phyloP scores from a whole-genome alignment of 2,888 invertebrate species.

The Cynaeus angustus region DNA sequence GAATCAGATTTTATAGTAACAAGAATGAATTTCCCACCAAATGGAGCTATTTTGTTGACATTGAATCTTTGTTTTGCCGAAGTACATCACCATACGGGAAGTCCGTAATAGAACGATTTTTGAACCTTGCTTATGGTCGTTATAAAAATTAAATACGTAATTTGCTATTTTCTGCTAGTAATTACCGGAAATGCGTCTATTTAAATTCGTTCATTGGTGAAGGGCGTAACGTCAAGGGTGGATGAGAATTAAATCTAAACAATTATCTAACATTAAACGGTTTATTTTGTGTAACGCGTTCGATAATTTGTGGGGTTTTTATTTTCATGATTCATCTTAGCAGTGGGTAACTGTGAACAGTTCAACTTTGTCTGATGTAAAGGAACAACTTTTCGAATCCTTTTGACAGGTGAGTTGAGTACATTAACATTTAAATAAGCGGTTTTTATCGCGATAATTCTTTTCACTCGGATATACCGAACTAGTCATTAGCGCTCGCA shows the following conservation, averaged over 20 bases:
- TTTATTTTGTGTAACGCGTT: conserved; percentile 20
- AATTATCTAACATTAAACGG: conserved; percentile 25
- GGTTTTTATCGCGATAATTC: conserved; percentile 50
- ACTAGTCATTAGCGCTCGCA: conserved; percentile 50
- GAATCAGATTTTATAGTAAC: conserved; percentile 17
- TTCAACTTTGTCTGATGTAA: conserved; percentile 23
- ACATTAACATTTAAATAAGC: conserved; percentile 53
- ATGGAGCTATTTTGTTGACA: conserved; percentile 13
- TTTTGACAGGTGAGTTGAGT: conserved; percentile 47
- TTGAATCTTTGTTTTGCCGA: conserved; percentile 26
- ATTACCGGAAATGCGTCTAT: conserved; percentile 38
- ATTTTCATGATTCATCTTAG: conserved; percentile 16
- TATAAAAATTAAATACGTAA: conserved; percentile 39
- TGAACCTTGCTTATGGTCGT: conserved; percentile 40
- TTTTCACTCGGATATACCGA: conserved; percentile 43
- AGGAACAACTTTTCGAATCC: conserved; percentile 26
- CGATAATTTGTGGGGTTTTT: conserved; percentile 18
- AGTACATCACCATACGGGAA: conserved; percentile 21
- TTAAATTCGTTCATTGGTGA: conserved; percentile 45
- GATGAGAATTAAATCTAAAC: conserved; percentile 14
- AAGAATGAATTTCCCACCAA: conserved; percentile 27
- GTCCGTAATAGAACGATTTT: conserved; percentile 32
- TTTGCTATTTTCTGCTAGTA: conserved; percentile 35
- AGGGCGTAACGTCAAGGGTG: conserved; percentile 36
- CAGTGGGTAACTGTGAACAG: conserved; percentile 23